These are phyloP conservation scores for Lepeophtheirus salmonis DNA, from an alignment of 1,140 invertebrate species.

Conservation along the genomic window DNA sequence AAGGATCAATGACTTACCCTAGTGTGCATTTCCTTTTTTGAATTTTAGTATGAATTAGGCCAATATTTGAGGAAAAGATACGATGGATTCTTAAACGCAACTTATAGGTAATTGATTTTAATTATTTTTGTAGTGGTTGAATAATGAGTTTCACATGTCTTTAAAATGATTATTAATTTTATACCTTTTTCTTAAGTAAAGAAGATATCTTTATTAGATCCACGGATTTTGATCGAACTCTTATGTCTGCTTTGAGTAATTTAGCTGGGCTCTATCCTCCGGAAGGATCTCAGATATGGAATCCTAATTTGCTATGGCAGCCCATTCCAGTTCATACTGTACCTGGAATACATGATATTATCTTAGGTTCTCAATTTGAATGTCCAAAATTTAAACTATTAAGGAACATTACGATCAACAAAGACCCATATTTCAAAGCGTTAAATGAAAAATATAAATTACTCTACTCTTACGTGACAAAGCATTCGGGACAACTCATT, in stretches of 20 bases:
- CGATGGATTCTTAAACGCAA: too few relatives aligned
- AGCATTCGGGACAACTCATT: neutral
- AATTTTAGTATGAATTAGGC: too few relatives aligned
- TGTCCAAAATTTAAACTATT: neutral
- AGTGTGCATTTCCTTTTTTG: too few relatives aligned
- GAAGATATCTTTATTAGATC: neutral
- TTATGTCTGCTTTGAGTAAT: constrained; percentile 27
- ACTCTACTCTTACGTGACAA: neutral
- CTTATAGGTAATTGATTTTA: too few relatives aligned
- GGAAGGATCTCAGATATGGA: constrained; percentile 21
- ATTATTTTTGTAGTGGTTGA: too few relatives aligned
- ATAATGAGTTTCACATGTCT: too few relatives aligned
- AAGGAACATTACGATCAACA: neutral
- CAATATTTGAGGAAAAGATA: too few relatives aligned
- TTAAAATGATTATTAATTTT: too few relatives aligned
- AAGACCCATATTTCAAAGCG: neutral
- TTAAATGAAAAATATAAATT: neutral
- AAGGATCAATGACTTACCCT: too few relatives aligned
- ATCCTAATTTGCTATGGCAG: constrained; percentile 24
- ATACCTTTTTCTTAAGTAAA: too few relatives aligned
- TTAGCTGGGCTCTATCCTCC: constrained; percentile 27
- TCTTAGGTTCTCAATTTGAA: neutral
- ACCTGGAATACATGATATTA: constrained; percentile 19
- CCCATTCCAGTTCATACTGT: constrained; percentile 28
- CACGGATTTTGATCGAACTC: constrained; percentile 26